Conservation (phyloP, 2,113 vertebrate genomes). For the Pelecanus crispus region DNA sequence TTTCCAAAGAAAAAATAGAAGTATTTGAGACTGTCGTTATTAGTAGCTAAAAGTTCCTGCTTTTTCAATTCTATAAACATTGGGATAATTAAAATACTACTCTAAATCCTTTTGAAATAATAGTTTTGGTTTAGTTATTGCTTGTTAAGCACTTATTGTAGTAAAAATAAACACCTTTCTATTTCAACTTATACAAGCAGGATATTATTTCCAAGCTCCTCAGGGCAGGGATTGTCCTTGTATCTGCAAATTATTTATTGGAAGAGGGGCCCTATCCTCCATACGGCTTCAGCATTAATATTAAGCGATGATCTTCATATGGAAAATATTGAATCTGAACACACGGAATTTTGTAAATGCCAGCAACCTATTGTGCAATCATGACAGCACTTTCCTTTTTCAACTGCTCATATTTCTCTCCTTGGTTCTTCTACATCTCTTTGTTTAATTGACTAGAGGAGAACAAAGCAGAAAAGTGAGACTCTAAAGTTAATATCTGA, state of each 20-base stretch:
- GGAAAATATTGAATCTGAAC: slow-evolving; percentile 27
- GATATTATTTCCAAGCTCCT: slow-evolving; percentile 48
- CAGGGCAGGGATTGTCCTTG: slow-evolving; percentile 34
- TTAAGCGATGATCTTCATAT: slow-evolving; percentile 12
- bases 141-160: slow-evolving; percentile 17
- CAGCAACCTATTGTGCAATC: neutral
- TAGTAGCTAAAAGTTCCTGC: neutral
- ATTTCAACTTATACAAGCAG: slow-evolving; percentile 21
- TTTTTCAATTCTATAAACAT: slow-evolving; percentile 26
- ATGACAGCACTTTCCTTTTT: neutral
- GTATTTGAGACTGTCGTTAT: neutral
- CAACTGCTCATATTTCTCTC: neutral
- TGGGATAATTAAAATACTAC: slow-evolving; percentile 24
- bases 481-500: neutral
- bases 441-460: neutral
- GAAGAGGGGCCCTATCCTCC: slow-evolving; percentile 2
- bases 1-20: neutral
- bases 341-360: neutral
- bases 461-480: neutral
- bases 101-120: slow-evolving; percentile 44
- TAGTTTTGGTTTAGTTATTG: slow-evolving; percentile 31
- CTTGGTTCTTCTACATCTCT: neutral
- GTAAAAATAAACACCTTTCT: slow-evolving; percentile 52
- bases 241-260: slow-evolving; percentile 37
- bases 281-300: neutral